A percentile compares a stretch with the other conserved stretches of the same genome.
phyloP scores from a whole-genome alignment of 2,113 vertebrate genomes.

The Gymnogyps californianus region DNA sequence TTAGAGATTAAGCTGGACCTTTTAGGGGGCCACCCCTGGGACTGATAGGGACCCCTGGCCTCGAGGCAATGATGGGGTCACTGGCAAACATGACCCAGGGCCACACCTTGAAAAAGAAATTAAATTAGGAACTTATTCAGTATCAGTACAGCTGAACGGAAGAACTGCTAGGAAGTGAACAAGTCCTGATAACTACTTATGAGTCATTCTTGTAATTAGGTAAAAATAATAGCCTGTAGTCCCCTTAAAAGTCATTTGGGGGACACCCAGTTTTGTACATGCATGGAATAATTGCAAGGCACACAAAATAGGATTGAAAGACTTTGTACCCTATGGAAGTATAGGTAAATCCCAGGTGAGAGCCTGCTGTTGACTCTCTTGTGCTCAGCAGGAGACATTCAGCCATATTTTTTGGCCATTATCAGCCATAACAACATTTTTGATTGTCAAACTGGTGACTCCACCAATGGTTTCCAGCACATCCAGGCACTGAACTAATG shows the following conservation, averaged over 20 bases:
- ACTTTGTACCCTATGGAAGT: background rate
- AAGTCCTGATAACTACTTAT: background rate
- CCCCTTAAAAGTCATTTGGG: background rate
- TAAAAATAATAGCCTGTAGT: background rate
- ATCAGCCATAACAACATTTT: background rate
- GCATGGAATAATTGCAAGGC: background rate
- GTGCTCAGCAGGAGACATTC: background rate
- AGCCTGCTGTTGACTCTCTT: background rate
- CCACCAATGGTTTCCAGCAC: background rate
- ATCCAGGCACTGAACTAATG: background rate
- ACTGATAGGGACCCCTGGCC: background rate
- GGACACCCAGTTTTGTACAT: background rate
- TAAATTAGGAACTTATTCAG: background rate
- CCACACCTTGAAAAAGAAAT: background rate
- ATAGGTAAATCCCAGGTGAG: background rate
- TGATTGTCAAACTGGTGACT: background rate
- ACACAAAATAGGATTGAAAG: background rate
- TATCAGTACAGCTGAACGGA: background rate
- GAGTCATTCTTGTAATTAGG: background rate
- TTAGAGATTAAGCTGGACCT: background rate
- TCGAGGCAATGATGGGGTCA: background rate
- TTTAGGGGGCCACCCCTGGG: background rate
- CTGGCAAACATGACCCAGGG: background rate
- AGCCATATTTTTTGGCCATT: background rate
- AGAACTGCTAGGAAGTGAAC: background rate